Conservation (phyloP, 2,113 vertebrate species). For the Grantiella picta region DNA sequence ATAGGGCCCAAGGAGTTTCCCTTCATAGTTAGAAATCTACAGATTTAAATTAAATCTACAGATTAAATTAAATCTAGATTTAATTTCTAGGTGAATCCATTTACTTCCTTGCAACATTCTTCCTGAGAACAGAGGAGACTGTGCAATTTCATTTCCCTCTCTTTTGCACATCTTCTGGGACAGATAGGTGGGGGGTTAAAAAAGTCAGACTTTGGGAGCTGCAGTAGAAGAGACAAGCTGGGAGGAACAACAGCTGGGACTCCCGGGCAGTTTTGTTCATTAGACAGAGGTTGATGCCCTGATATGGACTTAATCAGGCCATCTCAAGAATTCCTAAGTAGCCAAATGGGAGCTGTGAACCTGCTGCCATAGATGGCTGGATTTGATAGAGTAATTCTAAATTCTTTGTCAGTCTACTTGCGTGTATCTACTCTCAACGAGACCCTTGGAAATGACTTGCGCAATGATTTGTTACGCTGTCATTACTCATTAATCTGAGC, state of each 20-base stretch:
- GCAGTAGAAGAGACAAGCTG: neutral
- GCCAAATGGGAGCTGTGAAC: neutral
- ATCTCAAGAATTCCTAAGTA: neutral
- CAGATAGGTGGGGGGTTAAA: neutral
- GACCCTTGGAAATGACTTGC: slow-evolving; percentile 8
- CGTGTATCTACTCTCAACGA: neutral
- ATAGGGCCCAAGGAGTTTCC: neutral
- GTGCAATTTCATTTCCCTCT: neutral
- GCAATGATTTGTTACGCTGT: slow-evolving; percentile 23
- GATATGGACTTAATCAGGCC: neutral
- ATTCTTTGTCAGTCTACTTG: neutral
- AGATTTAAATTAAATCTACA: no score
- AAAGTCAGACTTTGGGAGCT: neutral
- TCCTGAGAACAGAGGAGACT: neutral
- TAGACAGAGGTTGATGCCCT: neutral
- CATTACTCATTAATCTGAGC: slow-evolving; percentile 47
- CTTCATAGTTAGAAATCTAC: neutral
- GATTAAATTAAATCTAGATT: no score
- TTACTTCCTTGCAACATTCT: neutral
- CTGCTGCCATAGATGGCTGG: neutral
- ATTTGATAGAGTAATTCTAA: neutral
- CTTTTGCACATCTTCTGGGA: neutral
- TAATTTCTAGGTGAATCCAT: neutral
- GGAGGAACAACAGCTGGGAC: neutral
- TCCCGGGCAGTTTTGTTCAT: neutral